Base-by-base conservation (phyloP, 2,113 vertebrate genomes). In the Gracilinanus agilis region DNA sequence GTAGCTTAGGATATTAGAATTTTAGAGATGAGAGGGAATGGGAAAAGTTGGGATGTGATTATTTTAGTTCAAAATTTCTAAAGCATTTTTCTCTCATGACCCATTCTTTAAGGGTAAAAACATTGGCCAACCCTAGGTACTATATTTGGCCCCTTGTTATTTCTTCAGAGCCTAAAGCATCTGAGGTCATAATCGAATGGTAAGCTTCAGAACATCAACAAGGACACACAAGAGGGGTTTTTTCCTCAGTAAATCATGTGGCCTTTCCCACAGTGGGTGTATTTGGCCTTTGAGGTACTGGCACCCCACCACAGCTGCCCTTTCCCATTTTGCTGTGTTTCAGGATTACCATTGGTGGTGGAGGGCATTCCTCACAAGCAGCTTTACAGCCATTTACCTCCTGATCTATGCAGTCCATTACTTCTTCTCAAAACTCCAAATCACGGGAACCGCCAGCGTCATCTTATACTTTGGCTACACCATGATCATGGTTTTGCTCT, bases 271-370 rank as follows among this genome's bases (percentile, higher is more conserved):
- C 19, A 21, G 67, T 8, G 21, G n/a, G 67, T 83, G 6, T 34
- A 13, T 83, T 83, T 19, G 67, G 1, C 6, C 5, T n/a, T 83
- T 83, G n/a, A 7, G 13, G 29, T 13, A 75, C 0, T 67, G 61
- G 61, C 34, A 13, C n/a, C 61, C 34, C 16, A 0, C 7, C 7
- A 8, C 2, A 92, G 53, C 94, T 34, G 29, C 58, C 21, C 44
- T 61, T 25, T 21, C 34, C 93, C 93, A 0, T 92, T 94, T n/a
- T 49, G 24, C 21, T 94, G 96, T 92, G 10, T 96, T 98, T 56
- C 97, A 99, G 99, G 99, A 99, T 98, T 99, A 99, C 97, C 98
- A 99, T 92, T 99, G 99, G 99, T 99, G 99, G 99, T 99, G 99
- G 99, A 98, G 99, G 94, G 99, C 99, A 0, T 99, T 99, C 98